phyloP scores from a whole-genome alignment of 2,797 vertebrate genomes.

The Girardinus metallicus region DNA sequence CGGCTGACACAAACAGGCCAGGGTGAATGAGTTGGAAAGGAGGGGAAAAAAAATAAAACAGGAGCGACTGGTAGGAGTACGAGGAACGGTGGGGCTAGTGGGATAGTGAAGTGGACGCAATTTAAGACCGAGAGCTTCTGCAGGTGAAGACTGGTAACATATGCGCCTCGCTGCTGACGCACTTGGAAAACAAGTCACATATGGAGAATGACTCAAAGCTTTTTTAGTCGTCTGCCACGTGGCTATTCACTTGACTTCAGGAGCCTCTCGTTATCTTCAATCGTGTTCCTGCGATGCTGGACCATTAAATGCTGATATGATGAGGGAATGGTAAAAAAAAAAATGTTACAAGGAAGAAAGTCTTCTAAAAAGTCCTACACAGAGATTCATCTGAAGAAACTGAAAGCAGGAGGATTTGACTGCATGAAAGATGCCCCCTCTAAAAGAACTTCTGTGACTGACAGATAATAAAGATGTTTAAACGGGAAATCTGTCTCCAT shows the following conservation, averaged over 20 bases:
- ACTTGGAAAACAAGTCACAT: slow-evolving; percentile 77
- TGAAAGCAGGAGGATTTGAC: slow-evolving; percentile 2
- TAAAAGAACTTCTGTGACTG: slow-evolving; percentile 62
- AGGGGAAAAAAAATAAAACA: neutral
- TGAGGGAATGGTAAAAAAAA: slow-evolving; percentile 32
- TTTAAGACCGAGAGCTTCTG: slow-evolving; percentile 58
- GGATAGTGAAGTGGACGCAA: slow-evolving; percentile 48
- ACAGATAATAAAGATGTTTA: slow-evolving; percentile 69
- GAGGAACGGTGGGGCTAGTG: slow-evolving; percentile 24
- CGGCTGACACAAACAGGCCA: slow-evolving; percentile 47
- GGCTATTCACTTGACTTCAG: slow-evolving; percentile 53
- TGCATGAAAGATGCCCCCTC: slow-evolving; percentile 31
- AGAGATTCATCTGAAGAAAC: neutral
- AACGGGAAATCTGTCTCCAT: slow-evolving; percentile 77
- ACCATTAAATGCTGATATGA: slow-evolving; percentile 44
- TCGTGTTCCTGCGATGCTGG: slow-evolving; percentile 18
- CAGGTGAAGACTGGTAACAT: slow-evolving; percentile 69
- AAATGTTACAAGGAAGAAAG: slow-evolving; percentile 56
- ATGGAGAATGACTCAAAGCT: slow-evolving; percentile 77
- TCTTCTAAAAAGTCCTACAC: slow-evolving; percentile 55
- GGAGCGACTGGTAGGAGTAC: slow-evolving; percentile 24
- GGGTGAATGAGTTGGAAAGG: slow-evolving; percentile 10
- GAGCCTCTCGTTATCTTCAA: slow-evolving; percentile 37
- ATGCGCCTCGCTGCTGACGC: slow-evolving; percentile 73
- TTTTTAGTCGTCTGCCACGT: slow-evolving; percentile 69